These are phyloP conservation scores for Helicorthomorpha holstii DNA, from an alignment of 1,140 invertebrate genomes.

Conservation along the genomic window DNA sequence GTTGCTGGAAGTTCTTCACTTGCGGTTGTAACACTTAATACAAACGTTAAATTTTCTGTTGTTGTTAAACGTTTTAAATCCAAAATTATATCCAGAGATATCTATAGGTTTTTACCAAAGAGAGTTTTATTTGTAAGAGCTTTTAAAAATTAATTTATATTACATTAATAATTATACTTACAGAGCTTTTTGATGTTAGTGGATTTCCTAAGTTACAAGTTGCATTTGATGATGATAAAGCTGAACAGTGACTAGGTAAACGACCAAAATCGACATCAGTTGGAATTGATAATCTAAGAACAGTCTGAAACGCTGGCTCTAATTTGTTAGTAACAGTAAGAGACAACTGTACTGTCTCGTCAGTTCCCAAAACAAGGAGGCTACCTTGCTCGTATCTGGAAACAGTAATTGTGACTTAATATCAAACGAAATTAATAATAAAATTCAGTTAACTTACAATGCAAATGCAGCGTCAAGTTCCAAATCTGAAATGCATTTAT, in stretches of 20 bases:
- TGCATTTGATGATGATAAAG: not conserved
- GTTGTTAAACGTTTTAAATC: not conserved
- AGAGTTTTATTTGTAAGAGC: too few relatives aligned
- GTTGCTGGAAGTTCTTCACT: not conserved
- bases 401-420: too few relatives aligned
- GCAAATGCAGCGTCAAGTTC: not conserved
- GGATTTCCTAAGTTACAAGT: not conserved
- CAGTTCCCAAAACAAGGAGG: not conserved
- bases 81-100: not conserved
- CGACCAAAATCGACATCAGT: not conserved
- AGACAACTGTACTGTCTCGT: not conserved
- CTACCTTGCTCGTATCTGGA: not conserved
- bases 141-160: too few relatives aligned
- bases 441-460: not conserved
- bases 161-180: not conserved
- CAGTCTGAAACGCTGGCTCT: not conserved
- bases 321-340: not conserved
- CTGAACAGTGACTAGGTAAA: not conserved
- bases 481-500: not conserved
- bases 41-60: not conserved
- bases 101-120: not conserved
- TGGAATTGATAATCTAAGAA: not conserved
- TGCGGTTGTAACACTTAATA: not conserved
- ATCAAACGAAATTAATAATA: too few relatives aligned
- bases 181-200: not conserved